phyloP scores from a whole-genome alignment of 2,797 vertebrate genomes.

The Darevskia mixta region DNA sequence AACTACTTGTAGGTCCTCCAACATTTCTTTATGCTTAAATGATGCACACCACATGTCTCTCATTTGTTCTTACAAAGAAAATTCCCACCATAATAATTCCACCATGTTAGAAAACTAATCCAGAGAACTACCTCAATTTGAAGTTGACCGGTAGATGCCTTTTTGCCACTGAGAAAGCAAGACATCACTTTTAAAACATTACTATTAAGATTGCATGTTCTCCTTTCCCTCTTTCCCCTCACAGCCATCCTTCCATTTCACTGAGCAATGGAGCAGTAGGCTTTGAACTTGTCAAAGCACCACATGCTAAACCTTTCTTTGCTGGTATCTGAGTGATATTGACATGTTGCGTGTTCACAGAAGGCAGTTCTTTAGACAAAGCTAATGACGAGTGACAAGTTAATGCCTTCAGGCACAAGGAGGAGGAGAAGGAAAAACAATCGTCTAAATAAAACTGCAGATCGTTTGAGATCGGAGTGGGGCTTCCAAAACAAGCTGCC shows the following conservation, averaged over 20 bases:
- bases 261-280: conserved; percentile 57
- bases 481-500: conserved; percentile 36
- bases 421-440: not conserved
- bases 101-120: not conserved
- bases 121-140: not conserved
- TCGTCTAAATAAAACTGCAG: conserved; percentile 26
- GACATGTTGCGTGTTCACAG: conserved; percentile 62
- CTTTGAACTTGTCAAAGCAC: conserved; percentile 68
- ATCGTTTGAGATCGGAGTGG: not conserved
- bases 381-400: conserved; percentile 72
- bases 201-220: conserved; percentile 7
- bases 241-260: conserved; percentile 50
- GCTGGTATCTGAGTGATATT: conserved; percentile 60
- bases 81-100: not conserved
- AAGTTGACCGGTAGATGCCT: not conserved
- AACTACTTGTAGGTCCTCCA: not conserved
- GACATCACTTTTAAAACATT: not conserved
- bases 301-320: conserved; percentile 47
- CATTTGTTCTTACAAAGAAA: not conserved
- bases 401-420: conserved; percentile 63
- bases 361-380: conserved; percentile 63
- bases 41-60: not conserved
- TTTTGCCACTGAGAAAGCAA: not conserved
- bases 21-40: not conserved
- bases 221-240: conserved; percentile 8